Evolutionary conservation across 2,888 invertebrate genomes (phyloP).

Genomic region (Lottia scabra): DNA sequence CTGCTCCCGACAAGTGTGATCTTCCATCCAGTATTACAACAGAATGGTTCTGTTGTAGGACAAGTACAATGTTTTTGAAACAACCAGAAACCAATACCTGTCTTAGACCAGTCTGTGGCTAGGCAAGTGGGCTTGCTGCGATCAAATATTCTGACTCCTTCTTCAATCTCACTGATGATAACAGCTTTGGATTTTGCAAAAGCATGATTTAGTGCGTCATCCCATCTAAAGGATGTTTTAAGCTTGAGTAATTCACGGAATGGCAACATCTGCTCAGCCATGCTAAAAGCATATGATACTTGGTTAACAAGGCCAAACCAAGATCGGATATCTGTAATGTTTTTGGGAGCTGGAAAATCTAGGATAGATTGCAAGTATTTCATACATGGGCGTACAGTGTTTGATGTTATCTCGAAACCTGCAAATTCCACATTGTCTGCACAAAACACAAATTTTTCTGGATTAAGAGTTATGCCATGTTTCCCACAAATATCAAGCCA

Average conservation of each 20-base stretch:
- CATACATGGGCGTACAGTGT: constrained; percentile 28
- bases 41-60: not conserved
- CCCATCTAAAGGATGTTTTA: constrained; percentile 29
- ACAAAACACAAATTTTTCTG: constrained; percentile 38
- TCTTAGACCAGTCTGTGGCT: constrained; percentile 48
- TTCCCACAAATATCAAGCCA: constrained; percentile 44
- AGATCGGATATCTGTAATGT: constrained; percentile 38
- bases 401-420: constrained; percentile 43
- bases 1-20: constrained; percentile 14
- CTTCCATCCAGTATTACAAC: constrained; percentile 7
- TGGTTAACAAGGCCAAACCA: constrained; percentile 19
- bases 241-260: constrained; percentile 43
- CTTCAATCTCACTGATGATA: constrained; percentile 37
- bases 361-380: constrained; percentile 32
- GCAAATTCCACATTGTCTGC: constrained; percentile 39
- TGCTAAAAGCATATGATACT: constrained; percentile 27
- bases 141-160: constrained; percentile 43
- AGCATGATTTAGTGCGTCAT: constrained; percentile 20
- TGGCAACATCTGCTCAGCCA: constrained; percentile 38
- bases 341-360: constrained; percentile 38
- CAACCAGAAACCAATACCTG: constrained; percentile 33
- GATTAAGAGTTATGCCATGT: constrained; percentile 44
- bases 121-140: constrained; percentile 42
- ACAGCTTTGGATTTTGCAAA: constrained; percentile 23
- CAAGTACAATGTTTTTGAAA: constrained; percentile 3